Base-by-base conservation (phyloP, 2,888 invertebrate genomes). In the Andrena camellia region DNA sequence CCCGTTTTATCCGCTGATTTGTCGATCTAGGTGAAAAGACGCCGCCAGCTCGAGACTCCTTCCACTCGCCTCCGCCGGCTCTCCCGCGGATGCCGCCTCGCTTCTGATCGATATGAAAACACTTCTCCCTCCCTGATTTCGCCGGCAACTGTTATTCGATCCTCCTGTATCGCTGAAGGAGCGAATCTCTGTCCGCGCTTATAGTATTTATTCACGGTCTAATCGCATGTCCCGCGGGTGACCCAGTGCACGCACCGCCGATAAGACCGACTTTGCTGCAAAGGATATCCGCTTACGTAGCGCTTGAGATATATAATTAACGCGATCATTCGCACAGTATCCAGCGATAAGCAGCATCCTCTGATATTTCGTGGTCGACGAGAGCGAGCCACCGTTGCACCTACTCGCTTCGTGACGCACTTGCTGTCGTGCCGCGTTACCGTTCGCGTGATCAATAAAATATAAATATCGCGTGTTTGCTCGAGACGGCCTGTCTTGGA, bases 401-500 rank as follows among this genome's bases (percentile, higher is more conserved):
- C 50, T 48, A 33, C 63, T 35, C 74, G 64, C 4, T 10, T 7
- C 29, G 82, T 82, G 83, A 82, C 82, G 83, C 83, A 82, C 83
- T 69, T 69, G 77, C 73, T 62, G 69, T 77, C 66, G 83, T 83
- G 64, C 69, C 69, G 66, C 48, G 77, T 59, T 83, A 83, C 60
- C 66, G 77, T 62, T 54, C 48, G 73, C 26, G 23, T 82, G 82
- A 83, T 83, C 83, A 35, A 83, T 83, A 83, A 83, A 72, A 76
- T 83, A 83, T 83, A 83, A 83, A 83, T 83, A 81, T 76, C 75
- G 42, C 76, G 67, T n/a, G 54, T 42, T 42, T 31, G 8, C 31
- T 42, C 66, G 66, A 50, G 54, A 66, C 67, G n/a, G 52, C 20
- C 60, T 23, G n/a, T 60, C 73, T 50, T 68, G 42, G 33, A 13